Percentiles rank a stretch among this genome's conserved stretches.
phyloP scores from a whole-genome alignment of 2,113 vertebrate species.

The Bagarius yarrelli region DNA sequence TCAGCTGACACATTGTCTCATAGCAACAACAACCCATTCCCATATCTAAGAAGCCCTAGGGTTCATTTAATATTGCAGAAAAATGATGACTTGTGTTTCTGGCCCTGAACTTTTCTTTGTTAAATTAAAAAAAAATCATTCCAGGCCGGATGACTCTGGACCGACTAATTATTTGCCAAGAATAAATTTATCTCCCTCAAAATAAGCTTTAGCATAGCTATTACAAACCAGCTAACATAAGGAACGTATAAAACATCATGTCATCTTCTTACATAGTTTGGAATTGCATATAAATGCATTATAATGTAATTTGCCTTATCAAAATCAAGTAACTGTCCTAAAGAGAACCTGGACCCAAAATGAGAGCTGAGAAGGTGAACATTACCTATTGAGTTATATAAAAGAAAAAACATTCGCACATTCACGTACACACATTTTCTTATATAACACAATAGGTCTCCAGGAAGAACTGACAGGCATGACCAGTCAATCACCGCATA shows the following conservation, averaged over 20 bases:
- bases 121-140: slow-evolving; percentile 1
- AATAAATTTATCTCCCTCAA: neutral
- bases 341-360: neutral
- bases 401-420: neutral
- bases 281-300: too few species aligned
- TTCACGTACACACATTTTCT: neutral
- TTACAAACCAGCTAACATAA: neutral
- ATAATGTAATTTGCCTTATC: neutral
- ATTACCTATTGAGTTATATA: neutral
- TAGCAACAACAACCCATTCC: slow-evolving; percentile 40
- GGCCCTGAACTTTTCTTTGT: neutral
- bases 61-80: slow-evolving; percentile 8
- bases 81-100: slow-evolving; percentile 8
- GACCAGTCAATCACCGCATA: neutral
- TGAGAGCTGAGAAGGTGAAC: neutral
- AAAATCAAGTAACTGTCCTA: neutral
- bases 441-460: slow-evolving; percentile 10
- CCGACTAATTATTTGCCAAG: neutral
- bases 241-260: neutral
- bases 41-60: slow-evolving; percentile 5
- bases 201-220: neutral
- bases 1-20: slow-evolving; percentile 43
- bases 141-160: slow-evolving; percentile 4
- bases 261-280: too few species aligned
- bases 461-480: neutral